phyloP scores from a whole-genome alignment of 1,140 invertebrate species.

The Aphaenogaster rudis region DNA sequence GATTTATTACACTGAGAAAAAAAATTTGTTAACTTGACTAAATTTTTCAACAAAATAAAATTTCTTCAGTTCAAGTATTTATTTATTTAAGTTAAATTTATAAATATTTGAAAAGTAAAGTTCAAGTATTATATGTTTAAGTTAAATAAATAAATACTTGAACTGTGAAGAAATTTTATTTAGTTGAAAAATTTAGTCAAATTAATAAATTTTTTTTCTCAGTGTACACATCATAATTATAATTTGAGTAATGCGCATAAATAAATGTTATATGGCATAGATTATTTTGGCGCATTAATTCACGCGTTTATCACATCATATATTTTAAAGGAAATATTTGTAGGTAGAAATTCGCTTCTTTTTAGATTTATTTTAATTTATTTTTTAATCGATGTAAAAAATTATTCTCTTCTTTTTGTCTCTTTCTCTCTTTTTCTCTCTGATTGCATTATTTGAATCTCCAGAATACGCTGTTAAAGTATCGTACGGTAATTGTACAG shows the following conservation, averaged over 20 bases:
- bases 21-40: too few species aligned
- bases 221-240: slow-evolving; percentile 6
- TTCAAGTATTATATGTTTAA: too few species aligned
- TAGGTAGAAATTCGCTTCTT: background rate
- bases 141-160: too few species aligned
- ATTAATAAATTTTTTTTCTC: too few species aligned
- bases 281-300: slow-evolving; percentile 30
- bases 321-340: background rate
- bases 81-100: too few species aligned
- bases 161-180: too few species aligned
- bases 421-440: background rate
- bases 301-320: background rate
- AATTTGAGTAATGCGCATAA: background rate
- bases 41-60: too few species aligned
- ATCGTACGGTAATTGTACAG: too few species aligned
- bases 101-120: too few species aligned
- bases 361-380: background rate
- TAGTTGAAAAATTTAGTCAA: too few species aligned
- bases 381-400: background rate
- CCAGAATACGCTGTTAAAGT: too few species aligned
- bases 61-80: too few species aligned
- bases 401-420: background rate
- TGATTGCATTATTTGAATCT: background rate
- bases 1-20: background rate
- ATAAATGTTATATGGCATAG: background rate